These are phyloP conservation scores for Gymnobelideus leadbeateri DNA, from an alignment of 2,113 vertebrate genomes.

Conservation along the genomic window DNA sequence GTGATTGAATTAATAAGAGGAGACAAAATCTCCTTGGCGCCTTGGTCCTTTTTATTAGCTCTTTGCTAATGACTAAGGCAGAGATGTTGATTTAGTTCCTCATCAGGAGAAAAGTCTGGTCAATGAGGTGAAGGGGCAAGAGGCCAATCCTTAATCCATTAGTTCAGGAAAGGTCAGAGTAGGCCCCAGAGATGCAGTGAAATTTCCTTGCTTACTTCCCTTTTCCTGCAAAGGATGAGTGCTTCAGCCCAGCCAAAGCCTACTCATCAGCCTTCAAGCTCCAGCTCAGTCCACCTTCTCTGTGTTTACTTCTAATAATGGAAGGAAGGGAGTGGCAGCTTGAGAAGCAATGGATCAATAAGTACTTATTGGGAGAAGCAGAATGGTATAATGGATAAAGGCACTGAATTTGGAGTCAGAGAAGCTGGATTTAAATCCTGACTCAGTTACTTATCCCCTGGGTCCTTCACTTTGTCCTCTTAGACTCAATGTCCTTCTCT, in stretches of 20 bases:
- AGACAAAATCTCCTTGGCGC: slow-evolving; percentile 68
- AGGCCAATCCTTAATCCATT: slow-evolving; percentile 16
- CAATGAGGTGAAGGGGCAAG: slow-evolving; percentile 31
- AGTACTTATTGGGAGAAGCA: background rate
- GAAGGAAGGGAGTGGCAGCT: background rate
- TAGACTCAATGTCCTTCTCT: background rate
- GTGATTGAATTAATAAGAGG: slow-evolving; percentile 49
- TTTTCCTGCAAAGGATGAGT: background rate
- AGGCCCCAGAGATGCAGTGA: background rate
- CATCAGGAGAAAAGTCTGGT: slow-evolving; percentile 50
- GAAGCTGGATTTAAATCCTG: background rate
- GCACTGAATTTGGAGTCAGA: background rate
- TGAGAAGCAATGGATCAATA: background rate
- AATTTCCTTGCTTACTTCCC: background rate
- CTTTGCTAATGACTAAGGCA: slow-evolving; percentile 71
- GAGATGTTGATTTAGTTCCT: slow-evolving; percentile 49
- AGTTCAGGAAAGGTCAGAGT: background rate
- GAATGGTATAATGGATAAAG: background rate
- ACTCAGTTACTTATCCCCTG: background rate
- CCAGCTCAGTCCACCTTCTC: background rate
- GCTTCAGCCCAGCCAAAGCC: background rate
- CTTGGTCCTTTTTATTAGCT: slow-evolving; percentile 62
- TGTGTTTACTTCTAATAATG: background rate
- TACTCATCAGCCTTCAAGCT: background rate
- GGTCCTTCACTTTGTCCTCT: background rate